Conservation (phyloP, 2,113 vertebrate genomes). For the Acanthisitta chloris region DNA sequence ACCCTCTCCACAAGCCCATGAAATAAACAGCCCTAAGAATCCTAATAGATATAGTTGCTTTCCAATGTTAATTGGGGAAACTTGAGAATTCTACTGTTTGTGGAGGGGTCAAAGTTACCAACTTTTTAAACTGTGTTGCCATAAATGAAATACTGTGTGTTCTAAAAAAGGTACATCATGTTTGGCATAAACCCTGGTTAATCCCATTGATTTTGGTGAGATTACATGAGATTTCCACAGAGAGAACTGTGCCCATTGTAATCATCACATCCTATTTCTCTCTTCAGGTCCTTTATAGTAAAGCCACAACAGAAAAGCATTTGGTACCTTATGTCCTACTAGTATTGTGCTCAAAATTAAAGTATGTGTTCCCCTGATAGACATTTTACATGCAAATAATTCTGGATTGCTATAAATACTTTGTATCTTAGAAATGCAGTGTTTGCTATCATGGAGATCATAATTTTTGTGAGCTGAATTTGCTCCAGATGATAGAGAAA, state of each 20-base stretch:
- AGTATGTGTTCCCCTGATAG: constrained; percentile 26
- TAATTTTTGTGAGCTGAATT: constrained; percentile 71
- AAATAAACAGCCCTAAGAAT: background rate
- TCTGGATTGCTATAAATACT: constrained; percentile 67
- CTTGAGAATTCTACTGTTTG: background rate
- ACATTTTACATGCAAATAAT: constrained; percentile 64
- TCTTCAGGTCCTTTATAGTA: background rate
- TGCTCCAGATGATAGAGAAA: constrained; percentile 74
- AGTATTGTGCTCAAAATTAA: constrained; percentile 19
- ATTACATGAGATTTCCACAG: background rate
- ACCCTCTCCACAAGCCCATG: rapidly evolving
- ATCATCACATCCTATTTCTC: background rate
- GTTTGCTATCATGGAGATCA: constrained; percentile 64
- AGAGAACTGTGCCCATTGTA: background rate
- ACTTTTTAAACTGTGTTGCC: background rate
- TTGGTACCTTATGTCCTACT: background rate
- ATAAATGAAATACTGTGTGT: background rate
- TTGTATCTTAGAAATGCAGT: constrained; percentile 70
- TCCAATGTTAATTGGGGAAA: background rate
- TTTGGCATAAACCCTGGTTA: background rate
- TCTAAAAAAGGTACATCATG: background rate
- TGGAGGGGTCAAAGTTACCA: background rate
- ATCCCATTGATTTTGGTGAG: background rate
- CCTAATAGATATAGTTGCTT: background rate
- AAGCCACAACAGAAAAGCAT: background rate